These are phyloP conservation scores for Euleptes europaea DNA, from an alignment of 2,113 vertebrate species.

Conservation along the genomic window DNA sequence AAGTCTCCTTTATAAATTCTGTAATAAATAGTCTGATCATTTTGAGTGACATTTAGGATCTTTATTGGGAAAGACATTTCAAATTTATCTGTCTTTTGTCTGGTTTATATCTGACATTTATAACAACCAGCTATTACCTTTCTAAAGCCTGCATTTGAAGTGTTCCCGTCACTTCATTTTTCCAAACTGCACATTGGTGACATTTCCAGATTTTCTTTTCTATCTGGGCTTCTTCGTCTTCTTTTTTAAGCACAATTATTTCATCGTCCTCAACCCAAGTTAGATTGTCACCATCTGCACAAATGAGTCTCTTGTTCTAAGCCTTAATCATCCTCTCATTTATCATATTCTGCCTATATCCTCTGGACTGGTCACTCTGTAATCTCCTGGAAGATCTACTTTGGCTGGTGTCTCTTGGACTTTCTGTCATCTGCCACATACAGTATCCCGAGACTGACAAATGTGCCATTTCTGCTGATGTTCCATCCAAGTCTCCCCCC, in stretches of 20 bases:
- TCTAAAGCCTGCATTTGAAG: constrained; percentile 33
- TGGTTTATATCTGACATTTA: constrained; percentile 54
- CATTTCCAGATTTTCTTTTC: constrained; percentile 10
- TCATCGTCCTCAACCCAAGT: not conserved
- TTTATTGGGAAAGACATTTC: constrained; percentile 57
- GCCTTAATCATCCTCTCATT: constrained; percentile 20
- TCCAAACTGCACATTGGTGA: not conserved
- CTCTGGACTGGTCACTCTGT: not conserved
- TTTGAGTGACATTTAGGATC: constrained; percentile 62
- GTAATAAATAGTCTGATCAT: constrained; percentile 59
- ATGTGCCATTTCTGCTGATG: not conserved
- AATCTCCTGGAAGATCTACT: not conserved
- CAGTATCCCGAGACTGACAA: not conserved
- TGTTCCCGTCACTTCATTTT: constrained; percentile 9
- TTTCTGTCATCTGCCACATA: not conserved
- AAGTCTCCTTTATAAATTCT: constrained; percentile 44
- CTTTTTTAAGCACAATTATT: not conserved
- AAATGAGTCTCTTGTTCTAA: not conserved
- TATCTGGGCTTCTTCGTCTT: not conserved
- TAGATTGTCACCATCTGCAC: not conserved
- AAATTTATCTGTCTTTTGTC: constrained; percentile 52
- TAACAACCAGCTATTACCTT: constrained; percentile 49
- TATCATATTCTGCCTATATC: not conserved
- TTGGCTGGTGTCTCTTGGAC: not conserved
- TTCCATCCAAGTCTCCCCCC: not conserved